Base-by-base conservation (phyloP, 2,113 vertebrate genomes). In the Barbus barbus region DNA sequence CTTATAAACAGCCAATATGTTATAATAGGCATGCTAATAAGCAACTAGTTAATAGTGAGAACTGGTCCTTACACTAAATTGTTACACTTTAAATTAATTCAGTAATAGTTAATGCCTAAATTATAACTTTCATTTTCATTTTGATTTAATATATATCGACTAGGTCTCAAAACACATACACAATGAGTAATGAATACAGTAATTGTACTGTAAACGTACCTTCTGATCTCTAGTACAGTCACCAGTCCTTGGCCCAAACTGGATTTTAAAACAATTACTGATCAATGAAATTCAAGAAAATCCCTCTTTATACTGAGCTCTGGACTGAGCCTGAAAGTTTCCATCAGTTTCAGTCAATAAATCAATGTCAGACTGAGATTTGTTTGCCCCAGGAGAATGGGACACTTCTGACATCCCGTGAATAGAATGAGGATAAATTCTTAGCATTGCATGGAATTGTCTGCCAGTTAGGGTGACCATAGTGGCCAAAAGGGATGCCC, bases 291-390 rank as follows among this genome's bases (percentile, higher is more conserved):
- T 65, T 65, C 18, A 48, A 22, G 41, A 44, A 24, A 61, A 61
- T 28, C 33, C 11, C 41, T 67, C 26, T 67, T n/a, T 67, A 44
- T 51, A 33, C 5, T 13, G 26, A 20, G 18, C 60, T 51, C 41
- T 28, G 20, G 24, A 65, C 78, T 67, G 78, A 48, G 78, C 61
- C 26, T 81, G 9, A 81, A 48, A 67, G 41, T 31, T 79, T 67
- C 12, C 24, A 78, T 61, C 56, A 22, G 24, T 65, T 81, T 51
- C 41, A 81, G 78, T 81, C 78, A n/a, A 81, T 67, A 81, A 67
- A 81, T 81, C 78, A 81, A 81, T 81, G 78, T 81, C 44, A 81
- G 38, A 14, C 13, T 67, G 61, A 65, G 24, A 81, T 81, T 81
- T 81, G 78, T 67, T 81, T 81, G 61, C 60, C 44, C 78, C 41